phyloP scores from a whole-genome alignment of 2,888 invertebrate species.

The Theodoxus fluviatilis region DNA sequence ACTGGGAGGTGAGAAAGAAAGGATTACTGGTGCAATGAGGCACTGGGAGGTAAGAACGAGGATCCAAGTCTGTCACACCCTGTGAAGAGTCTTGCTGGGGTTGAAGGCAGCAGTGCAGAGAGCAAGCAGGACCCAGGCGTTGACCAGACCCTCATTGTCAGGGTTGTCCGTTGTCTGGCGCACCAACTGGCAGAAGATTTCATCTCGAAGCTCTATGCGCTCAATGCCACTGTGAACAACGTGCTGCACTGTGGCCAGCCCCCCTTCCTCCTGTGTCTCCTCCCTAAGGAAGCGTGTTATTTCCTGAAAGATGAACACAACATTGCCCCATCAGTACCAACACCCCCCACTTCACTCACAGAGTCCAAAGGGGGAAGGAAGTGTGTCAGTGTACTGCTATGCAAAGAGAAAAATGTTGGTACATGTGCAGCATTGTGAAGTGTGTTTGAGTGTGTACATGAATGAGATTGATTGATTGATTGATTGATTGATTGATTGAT shows the following conservation, averaged over 20 bases:
- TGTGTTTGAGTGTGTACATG: no score
- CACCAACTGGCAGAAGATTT: constrained; percentile 74
- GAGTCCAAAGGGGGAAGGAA: not conserved
- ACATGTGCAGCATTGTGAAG: no score
- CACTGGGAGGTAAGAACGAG: not conserved
- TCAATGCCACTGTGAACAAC: constrained; percentile 76
- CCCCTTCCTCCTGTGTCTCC: constrained; percentile 77
- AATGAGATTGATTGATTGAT: no score
- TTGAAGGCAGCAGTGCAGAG: constrained; percentile 91
- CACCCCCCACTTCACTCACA: not conserved
- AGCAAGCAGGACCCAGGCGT: constrained; percentile 88
- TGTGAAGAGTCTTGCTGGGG: constrained; percentile 82
- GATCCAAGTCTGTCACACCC: constrained; percentile 65
- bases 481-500: no score
- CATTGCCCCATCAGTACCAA: not conserved
- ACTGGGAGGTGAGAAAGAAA: not conserved
- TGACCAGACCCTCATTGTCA: constrained; percentile 80
- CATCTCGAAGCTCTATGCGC: constrained; percentile 89
- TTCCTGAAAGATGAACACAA: constrained; percentile 71
- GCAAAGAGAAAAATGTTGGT: no score
- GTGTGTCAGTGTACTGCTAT: no score
- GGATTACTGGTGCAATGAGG: not conserved
- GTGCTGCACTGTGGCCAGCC: constrained; percentile 45
- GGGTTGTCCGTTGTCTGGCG: constrained; percentile 80
- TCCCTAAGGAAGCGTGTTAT: constrained; percentile 88